Evolutionary conservation across 2,888 invertebrate species (phyloP).

Genomic region (Leptarthrus brevirostris): DNA sequence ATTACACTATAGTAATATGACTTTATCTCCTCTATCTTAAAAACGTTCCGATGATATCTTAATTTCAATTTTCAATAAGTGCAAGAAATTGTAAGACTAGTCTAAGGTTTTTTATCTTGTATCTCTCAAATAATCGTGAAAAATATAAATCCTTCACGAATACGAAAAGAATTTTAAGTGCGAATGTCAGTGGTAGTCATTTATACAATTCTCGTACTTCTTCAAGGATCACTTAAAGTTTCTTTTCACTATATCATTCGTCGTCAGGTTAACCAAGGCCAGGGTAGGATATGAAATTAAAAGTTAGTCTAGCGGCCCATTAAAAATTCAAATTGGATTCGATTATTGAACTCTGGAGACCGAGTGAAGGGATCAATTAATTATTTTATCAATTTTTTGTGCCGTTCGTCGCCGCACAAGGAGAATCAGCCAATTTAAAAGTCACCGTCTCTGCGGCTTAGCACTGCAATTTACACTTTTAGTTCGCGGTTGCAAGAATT

Average conservation of each 20-base stretch:
- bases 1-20: no score
- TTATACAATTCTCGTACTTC: conserved; percentile 3
- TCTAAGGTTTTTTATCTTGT: no score
- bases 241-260: neutral
- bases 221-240: conserved; percentile 18
- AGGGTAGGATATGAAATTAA: conserved; percentile 51
- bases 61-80: no score
- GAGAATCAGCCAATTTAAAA: conserved; percentile 20
- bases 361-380: conserved; percentile 51
- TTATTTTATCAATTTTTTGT: conserved; percentile 50
- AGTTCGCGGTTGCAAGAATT: conserved; percentile 22
- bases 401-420: neutral
- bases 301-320: conserved; percentile 51
- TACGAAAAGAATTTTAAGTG: conserved; percentile 3
- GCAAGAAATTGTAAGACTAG: no score
- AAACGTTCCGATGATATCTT: no score
- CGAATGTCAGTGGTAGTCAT: conserved; percentile 21
- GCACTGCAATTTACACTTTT: conserved; percentile 43
- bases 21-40: no score
- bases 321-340: conserved; percentile 53
- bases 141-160: no score
- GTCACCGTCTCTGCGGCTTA: neutral
- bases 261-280: neutral
- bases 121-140: neutral
- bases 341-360: conserved; percentile 49